phyloP scores from a whole-genome alignment of 2,113 vertebrate genomes.

The Regulus satrapa region DNA sequence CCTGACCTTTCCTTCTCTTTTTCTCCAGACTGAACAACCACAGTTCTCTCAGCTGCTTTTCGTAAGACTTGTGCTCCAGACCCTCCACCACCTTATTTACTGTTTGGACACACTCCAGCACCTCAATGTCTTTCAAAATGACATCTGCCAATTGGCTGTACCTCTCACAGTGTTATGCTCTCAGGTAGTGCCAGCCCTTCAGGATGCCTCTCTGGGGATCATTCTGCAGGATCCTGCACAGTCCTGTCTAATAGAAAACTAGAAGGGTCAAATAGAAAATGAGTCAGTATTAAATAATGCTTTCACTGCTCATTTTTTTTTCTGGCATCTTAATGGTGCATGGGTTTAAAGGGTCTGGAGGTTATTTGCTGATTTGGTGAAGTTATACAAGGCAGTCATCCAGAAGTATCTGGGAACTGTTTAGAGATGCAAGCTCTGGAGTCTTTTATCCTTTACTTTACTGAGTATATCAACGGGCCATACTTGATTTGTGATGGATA shows the following conservation, averaged over 20 bases:
- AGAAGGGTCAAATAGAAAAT: not conserved
- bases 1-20: not conserved
- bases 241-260: not conserved
- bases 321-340: not conserved
- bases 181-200: not conserved
- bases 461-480: not conserved
- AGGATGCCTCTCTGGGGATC: not conserved
- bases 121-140: not conserved
- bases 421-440: not conserved
- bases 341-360: not conserved
- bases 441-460: not conserved
- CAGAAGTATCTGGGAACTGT: not conserved
- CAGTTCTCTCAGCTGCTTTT: not conserved
- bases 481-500: not conserved
- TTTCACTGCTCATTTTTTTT: not conserved
- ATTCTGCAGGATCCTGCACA: not conserved
- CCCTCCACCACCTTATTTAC: not conserved
- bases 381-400: not conserved
- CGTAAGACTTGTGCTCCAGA: not conserved
- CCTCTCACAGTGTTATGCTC: not conserved
- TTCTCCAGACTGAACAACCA: not conserved
- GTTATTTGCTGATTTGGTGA: slow-evolving; percentile 5
- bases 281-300: not conserved
- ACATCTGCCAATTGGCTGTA: not conserved
- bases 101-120: not conserved